Base-by-base conservation (phyloP, 2,797 vertebrate genomes). In the Masticophis lateralis region DNA sequence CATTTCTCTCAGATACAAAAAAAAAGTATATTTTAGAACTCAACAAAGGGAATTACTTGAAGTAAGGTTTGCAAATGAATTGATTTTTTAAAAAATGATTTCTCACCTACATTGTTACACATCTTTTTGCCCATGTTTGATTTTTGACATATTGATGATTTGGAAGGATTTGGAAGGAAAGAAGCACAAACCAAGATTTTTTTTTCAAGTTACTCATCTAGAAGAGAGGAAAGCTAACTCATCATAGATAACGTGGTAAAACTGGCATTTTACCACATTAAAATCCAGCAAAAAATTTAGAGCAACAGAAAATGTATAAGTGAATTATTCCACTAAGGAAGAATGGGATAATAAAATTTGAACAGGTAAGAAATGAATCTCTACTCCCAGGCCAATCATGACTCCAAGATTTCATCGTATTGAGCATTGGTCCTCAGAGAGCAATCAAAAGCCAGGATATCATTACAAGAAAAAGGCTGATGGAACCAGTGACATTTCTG, bases 391-490 rank as follows among this genome's bases (percentile, higher is more conserved):
- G 25, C 25, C 14, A 2, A n/a, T 9, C 4, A 27, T 51, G 32
- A 88, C 79, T 57, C 60, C 5, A 20, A 13, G 66, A 43, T 88
- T 59, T 27, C 8, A 55, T 51, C 16, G 27, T 20, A 13, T 28
- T 4, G 28, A 3, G 43, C 4, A 16, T 56, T 4, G 7, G 57
- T 83, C 87, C 87, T 37, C 37, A n/a, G 57, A 18, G 22, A 89
- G n/a, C 66, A 32, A 61, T 56, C 63, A 32, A 83, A 93, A 91
- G 8, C 47, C 89, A 90, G 37, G 60, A 57, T 56, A 55, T 87
- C 53, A 51, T 91, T 91, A 61, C 56, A 91, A 69, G 90, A 93
- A 93, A 69, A 13, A 14, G 92, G 22, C 66, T 8, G 57, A 55
- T 25, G 47, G 87, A 61, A 47, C 61, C 7, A 28, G 51, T 86